phyloP scores from a whole-genome alignment of 2,797 vertebrate genomes.

The Hyperoplus immaculatus region DNA sequence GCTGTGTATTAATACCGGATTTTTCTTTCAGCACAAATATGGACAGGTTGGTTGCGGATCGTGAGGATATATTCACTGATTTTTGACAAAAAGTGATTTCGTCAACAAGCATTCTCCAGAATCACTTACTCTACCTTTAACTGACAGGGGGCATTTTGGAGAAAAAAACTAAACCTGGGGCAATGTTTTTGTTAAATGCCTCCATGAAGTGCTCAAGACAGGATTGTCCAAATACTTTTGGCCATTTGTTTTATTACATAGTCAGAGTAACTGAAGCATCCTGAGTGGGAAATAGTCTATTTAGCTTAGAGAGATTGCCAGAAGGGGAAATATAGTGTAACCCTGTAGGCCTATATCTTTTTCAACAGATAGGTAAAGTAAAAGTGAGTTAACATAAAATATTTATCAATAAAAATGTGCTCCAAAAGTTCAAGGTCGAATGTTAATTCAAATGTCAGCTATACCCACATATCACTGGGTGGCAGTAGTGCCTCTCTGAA shows the following conservation, averaged over 20 bases:
- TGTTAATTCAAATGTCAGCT: background rate
- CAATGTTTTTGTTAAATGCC: too few relatives aligned
- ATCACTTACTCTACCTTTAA: too few relatives aligned
- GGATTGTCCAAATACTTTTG: background rate
- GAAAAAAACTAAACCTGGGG: too few relatives aligned
- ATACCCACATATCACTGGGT: constrained; percentile 23
- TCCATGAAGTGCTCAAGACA: too few relatives aligned
- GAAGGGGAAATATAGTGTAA: rapidly evolving
- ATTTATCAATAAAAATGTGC: background rate
- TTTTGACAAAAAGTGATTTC: too few relatives aligned
- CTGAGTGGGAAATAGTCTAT: background rate
- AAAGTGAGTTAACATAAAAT: background rate
- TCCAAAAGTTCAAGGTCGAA: background rate
- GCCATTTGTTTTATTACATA: background rate
- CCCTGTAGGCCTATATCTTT: background rate
- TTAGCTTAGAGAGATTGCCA: background rate
- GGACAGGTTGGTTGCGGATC: too few relatives aligned
- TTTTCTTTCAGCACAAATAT: too few relatives aligned
- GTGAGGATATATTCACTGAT: too few relatives aligned
- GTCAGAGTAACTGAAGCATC: background rate
- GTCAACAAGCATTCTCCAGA: too few relatives aligned
- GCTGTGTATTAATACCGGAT: too few relatives aligned
- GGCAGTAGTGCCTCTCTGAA: constrained; percentile 38
- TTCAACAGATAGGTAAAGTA: background rate
- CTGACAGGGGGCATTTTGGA: too few relatives aligned